phyloP scores from a whole-genome alignment of 1,140 invertebrate species.

The Drosophila pandora region DNA sequence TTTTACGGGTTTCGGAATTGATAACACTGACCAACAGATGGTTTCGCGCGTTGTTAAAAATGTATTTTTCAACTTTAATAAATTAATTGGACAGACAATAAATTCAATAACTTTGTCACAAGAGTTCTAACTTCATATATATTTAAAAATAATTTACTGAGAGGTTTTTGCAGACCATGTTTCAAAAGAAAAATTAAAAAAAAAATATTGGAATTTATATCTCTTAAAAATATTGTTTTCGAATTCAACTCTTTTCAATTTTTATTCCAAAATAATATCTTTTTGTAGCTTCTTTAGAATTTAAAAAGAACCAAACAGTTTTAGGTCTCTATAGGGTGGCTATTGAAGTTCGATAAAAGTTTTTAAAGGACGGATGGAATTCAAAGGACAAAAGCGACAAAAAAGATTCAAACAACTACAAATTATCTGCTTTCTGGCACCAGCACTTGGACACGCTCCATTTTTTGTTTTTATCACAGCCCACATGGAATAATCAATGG shows the following conservation, averaged over 20 bases:
- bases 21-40: constrained; percentile 15
- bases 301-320: background rate
- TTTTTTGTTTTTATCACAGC: constrained; percentile 63
- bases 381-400: constrained; percentile 1
- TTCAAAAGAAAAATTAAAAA: too few species aligned
- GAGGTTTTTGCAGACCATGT: too few species aligned
- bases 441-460: constrained; percentile 37
- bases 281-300: too few species aligned
- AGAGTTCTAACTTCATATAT: too few species aligned
- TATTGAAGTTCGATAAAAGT: background rate
- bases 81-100: background rate
- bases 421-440: background rate
- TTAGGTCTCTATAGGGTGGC: background rate
- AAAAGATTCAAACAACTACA: background rate
- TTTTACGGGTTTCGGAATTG: background rate
- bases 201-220: too few species aligned
- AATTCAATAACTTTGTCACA: too few species aligned
- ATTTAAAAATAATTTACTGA: too few species aligned
- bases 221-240: too few species aligned
- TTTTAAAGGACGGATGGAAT: background rate
- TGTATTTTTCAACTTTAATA: background rate
- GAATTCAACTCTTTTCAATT: too few species aligned
- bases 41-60: constrained; percentile 14
- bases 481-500: constrained; percentile 70
- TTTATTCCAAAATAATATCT: too few species aligned